Base-by-base conservation (phyloP, 2,888 invertebrate genomes). In the Xestia c-nigrum region DNA sequence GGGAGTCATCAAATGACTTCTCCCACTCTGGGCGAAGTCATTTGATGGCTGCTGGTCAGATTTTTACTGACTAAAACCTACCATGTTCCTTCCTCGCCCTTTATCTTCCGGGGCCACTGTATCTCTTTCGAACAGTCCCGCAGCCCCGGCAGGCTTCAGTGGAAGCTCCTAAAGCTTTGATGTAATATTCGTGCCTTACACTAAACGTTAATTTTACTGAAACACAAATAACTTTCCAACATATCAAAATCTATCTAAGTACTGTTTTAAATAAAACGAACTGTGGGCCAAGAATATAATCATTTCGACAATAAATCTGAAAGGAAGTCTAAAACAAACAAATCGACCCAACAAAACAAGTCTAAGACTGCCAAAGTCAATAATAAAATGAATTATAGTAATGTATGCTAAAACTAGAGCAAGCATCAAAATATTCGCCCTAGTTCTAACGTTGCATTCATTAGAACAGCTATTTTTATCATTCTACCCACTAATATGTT, bases 401-500 rank as follows among this genome's bases (percentile, higher is more conserved):
- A 64, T 71, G 46, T 10, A 59, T 38, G 55, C 57, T 83, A 67
- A 67, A 78, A 68, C 24, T 12, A 63, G 66, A 68, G 47, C 43
- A 64, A 57, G 55, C 72, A 61, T 84, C 38, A 69, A 76, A 81
- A 81, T 74, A 72, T 76, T 73, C 21, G 76, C 40, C 10, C 73
- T 67, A 73, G 70, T 75, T 74, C 61, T 40, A 80, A 16, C 64
- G 10, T 64, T 82, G 79, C 74, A 86, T 84, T 84, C 72, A 78
- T 68, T 67, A 74, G 9, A 40, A 1, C 21, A 40, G 46, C 74
- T 84, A 86, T 86, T 84, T 85, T 71, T 71, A 73, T 78, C 65
- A 74, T 38, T 66, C n/a, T 55, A 67, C 19, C 68, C 64, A 40
- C 55, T 50, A 21, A 52, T 72, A 46, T 52, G 69, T 72, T 77